Percentiles rank a stretch among this genome's conserved stretches.
Conservation (phyloP, 1,140 invertebrate genomes). For the Panagrolaimus sp. region DNA sequence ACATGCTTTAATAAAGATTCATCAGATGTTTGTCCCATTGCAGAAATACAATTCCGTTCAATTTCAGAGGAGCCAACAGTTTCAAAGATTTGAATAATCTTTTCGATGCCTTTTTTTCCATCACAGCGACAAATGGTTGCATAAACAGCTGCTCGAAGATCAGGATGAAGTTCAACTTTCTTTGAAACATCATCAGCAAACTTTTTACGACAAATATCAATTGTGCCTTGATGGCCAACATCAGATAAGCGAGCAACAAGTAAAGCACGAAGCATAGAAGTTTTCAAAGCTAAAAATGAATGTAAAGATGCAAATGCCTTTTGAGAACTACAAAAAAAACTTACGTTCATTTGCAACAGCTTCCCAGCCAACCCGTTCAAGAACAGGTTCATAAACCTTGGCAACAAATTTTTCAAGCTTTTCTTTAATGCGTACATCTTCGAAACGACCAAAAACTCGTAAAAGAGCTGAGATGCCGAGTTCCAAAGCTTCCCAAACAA, state of each 20-base stretch:
- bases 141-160: constrained; percentile 77
- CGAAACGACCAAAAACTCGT: constrained; percentile 21
- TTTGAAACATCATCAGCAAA: constrained; percentile 71
- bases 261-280: constrained; percentile 77
- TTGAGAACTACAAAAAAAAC: constrained; percentile 21
- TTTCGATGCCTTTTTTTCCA: constrained; percentile 69
- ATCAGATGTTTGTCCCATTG: constrained; percentile 73
- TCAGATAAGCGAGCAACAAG: constrained; percentile 75
- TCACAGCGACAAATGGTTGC: constrained; percentile 72
- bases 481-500: constrained; percentile 53
- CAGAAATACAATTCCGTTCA: constrained; percentile 77
- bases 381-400: constrained; percentile 58
- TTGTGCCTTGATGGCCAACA: constrained; percentile 72
- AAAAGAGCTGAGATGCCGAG: constrained; percentile 25
- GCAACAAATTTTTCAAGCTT: constrained; percentile 58
- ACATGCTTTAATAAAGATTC: constrained; percentile 67
- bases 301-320: constrained; percentile 7
- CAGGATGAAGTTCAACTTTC: constrained; percentile 70
- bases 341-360: constrained; percentile 60
- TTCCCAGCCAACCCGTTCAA: constrained; percentile 61
- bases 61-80: constrained; percentile 83
- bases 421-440: constrained; percentile 51
- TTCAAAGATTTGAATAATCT: constrained; percentile 75
- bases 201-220: constrained; percentile 69
- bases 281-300: constrained; percentile 60